A percentile compares a stretch with the other conserved stretches of the same genome.
These are phyloP conservation scores for Terrapene triunguis DNA, from an alignment of 2,113 vertebrate species.

Conservation along the genomic window DNA sequence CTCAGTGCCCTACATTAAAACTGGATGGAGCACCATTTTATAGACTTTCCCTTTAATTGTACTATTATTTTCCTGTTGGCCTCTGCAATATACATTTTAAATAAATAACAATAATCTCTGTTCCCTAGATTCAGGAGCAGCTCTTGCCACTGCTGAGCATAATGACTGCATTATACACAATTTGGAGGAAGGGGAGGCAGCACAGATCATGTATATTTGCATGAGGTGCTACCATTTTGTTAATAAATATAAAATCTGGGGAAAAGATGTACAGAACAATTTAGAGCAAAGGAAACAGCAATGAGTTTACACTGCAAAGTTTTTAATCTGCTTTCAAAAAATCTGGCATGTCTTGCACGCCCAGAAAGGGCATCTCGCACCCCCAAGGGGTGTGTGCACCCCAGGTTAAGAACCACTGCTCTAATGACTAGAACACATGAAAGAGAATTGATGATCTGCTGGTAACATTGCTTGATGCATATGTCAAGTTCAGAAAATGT, in stretches of 20 bases:
- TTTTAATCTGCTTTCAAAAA: not conserved
- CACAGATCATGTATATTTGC: not conserved
- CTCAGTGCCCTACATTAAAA: no score
- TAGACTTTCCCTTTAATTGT: no score
- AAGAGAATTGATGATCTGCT: not conserved
- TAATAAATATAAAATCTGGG: not conserved
- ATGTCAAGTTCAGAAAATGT: not conserved
- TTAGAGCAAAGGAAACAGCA: not conserved
- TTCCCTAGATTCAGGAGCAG: not conserved
- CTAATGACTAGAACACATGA: not conserved
- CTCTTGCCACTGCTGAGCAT: not conserved
- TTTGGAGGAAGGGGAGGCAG: not conserved
- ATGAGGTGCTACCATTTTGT: not conserved
- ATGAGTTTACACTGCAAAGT: not conserved
- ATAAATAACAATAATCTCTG: not conserved
- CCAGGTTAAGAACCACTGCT: no score
- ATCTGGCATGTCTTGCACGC: no score
- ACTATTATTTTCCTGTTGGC: not conserved
- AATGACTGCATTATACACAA: not conserved
- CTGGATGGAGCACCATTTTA: no score
- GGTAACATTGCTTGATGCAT: not conserved
- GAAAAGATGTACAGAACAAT: not conserved
- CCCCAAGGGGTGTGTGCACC: no score
- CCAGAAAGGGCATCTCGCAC: no score
- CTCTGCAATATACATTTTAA: not conserved